Conservation (phyloP, 2,113 vertebrate species). For the Sturnira hondurensis region DNA sequence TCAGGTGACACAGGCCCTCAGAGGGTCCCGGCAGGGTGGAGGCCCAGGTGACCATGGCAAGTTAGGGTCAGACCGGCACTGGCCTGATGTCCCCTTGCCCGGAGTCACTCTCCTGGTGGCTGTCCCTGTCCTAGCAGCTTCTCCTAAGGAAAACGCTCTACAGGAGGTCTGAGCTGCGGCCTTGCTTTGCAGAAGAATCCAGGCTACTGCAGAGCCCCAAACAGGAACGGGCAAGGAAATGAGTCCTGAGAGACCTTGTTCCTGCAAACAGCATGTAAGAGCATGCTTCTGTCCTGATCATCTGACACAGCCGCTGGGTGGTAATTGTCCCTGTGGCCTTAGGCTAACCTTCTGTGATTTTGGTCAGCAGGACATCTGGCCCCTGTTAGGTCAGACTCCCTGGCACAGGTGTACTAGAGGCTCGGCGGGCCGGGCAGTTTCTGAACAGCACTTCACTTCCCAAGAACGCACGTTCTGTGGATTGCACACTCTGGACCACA, state of each 20-base stretch:
- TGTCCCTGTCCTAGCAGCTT: too few species aligned
- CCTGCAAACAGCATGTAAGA: not conserved
- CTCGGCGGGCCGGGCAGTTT: not conserved
- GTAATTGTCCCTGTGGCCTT: not conserved
- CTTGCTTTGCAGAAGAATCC: not conserved
- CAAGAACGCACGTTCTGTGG: not conserved
- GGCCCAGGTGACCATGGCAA: fast-evolving
- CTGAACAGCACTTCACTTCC: not conserved
- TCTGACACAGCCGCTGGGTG: not conserved
- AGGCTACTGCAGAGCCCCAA: not conserved
- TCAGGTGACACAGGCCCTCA: not conserved
- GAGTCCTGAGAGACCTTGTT: not conserved
- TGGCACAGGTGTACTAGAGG: not conserved
- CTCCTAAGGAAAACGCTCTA: not conserved
- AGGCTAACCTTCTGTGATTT: not conserved
- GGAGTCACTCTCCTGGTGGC: not conserved
- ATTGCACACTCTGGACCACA: too few species aligned
- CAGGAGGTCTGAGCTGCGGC: not conserved
- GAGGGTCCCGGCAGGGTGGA: fast-evolving
- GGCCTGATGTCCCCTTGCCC: not conserved
- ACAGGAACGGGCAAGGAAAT: not conserved
- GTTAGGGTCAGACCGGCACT: not conserved
- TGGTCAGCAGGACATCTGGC: not conserved
- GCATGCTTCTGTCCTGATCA: not conserved
- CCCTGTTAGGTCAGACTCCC: not conserved